Evolutionary conservation across 2,888 invertebrate species (phyloP).

Genomic region (Chouioia cunea): DNA sequence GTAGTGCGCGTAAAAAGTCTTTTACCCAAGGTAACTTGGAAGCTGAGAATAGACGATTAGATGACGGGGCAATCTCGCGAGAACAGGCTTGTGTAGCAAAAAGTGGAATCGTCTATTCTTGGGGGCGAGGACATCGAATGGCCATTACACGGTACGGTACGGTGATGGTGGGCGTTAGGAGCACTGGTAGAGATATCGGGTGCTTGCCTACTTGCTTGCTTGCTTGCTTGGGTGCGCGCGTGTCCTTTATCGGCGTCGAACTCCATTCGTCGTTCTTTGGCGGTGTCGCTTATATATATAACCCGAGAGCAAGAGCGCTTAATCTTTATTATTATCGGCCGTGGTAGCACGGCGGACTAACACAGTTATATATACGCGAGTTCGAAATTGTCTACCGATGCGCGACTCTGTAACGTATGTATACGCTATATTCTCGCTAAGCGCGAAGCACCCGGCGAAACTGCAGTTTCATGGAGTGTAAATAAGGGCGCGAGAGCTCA

Average conservation of each 20-base stretch:
- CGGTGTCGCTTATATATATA: slow-evolving; percentile 2
- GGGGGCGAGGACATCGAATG: slow-evolving; percentile 15
- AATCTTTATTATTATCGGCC: slow-evolving; percentile 44
- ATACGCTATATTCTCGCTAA: background rate
- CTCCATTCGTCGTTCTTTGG: background rate
- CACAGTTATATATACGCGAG: slow-evolving; percentile 43
- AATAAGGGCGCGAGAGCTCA: slow-evolving; percentile 26
- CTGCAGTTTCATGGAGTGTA: slow-evolving; percentile 46
- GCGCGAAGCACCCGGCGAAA: slow-evolving; percentile 19
- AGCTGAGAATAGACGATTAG: background rate
- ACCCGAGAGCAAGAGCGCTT: slow-evolving; percentile 18
- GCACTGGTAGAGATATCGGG: background rate
- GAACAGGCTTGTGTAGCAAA: background rate
- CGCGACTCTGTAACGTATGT: background rate
- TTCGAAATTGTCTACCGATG: slow-evolving; percentile 41
- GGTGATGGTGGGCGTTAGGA: no score
- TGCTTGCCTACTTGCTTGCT: background rate
- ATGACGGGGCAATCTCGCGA: slow-evolving; percentile 1
- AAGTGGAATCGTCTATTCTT: slow-evolving; percentile 8
- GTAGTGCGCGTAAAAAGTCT: no score
- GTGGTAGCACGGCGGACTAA: slow-evolving; percentile 27
- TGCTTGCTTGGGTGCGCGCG: background rate
- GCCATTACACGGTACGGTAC: slow-evolving; percentile 15
- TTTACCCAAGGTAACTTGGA: no score
- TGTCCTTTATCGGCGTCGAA: slow-evolving; percentile 15